Evolutionary conservation across 2,797 vertebrate genomes (phyloP).

Genomic region (Crocodylus rhombifer): DNA sequence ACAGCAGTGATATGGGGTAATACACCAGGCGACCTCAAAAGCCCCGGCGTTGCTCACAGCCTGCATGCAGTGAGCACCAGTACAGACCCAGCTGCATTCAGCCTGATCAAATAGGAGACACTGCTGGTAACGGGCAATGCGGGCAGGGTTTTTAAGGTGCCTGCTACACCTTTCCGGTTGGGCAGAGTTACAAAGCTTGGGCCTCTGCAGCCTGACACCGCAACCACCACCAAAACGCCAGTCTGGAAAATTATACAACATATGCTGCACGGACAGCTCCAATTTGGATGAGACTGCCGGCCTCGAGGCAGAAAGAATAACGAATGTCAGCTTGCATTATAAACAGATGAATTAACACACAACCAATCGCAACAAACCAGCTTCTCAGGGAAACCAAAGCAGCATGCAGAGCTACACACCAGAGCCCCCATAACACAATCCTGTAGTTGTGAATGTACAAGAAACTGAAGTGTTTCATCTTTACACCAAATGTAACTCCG

Average conservation of each 20-base stretch:
- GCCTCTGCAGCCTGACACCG: constrained; percentile 42
- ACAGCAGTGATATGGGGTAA: constrained; percentile 62
- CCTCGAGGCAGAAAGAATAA: constrained; percentile 63
- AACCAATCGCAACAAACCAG: neutral
- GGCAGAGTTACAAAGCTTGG: constrained; percentile 51
- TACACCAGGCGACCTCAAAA: constrained; percentile 70
- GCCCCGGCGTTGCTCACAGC: constrained; percentile 70
- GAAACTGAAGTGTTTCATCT: neutral
- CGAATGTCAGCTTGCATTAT: constrained; percentile 66
- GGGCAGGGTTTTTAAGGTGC: constrained; percentile 44
- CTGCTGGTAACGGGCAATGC: constrained; percentile 60
- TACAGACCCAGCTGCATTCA: constrained; percentile 50
- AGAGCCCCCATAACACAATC: neutral
- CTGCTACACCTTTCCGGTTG: constrained; percentile 42
- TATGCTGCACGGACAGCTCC: constrained; percentile 66
- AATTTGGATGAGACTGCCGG: constrained; percentile 67
- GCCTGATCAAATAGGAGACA: constrained; percentile 55
- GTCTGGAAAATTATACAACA: constrained; percentile 63
- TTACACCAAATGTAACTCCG: neutral
- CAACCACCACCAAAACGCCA: constrained; percentile 56
- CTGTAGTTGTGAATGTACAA: constrained; percentile 19
- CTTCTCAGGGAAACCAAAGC: constrained; percentile 27
- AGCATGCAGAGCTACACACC: neutral
- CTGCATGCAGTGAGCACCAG: constrained; percentile 42
- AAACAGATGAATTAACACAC: constrained; percentile 43